Percentiles rank a stretch among this genome's conserved stretches.
Conservation (phyloP, 1,140 invertebrate genomes). For the Anadara kagoshimensis region DNA sequence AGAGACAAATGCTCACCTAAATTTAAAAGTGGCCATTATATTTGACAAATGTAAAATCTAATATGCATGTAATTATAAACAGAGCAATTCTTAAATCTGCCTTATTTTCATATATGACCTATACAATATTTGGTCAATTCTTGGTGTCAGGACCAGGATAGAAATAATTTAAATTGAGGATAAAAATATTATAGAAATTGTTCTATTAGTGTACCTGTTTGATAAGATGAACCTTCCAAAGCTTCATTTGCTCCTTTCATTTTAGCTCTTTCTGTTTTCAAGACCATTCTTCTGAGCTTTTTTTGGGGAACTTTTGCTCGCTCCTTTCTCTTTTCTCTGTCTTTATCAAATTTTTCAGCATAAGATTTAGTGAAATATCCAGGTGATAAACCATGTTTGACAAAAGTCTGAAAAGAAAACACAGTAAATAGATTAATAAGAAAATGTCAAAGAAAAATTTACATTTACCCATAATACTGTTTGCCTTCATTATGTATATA, state of each 20-base stretch:
- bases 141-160: no score
- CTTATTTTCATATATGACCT: no score
- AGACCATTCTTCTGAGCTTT: slow-evolving; percentile 22
- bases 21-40: no score
- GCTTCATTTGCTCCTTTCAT: slow-evolving; percentile 29
- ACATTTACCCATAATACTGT: background rate
- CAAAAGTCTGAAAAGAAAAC: slow-evolving; percentile 16
- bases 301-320: slow-evolving; percentile 6
- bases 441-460: background rate
- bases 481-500: background rate
- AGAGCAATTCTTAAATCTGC: no score
- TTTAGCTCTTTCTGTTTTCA: slow-evolving; percentile 31
- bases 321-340: slow-evolving; percentile 19
- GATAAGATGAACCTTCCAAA: slow-evolving; percentile 29
- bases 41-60: no score
- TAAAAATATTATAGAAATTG: no score
- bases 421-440: background rate
- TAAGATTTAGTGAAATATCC: slow-evolving; percentile 21
- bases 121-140: no score
- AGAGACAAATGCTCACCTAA: no score
- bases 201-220: no score
- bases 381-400: slow-evolving; percentile 29
- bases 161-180: no score
- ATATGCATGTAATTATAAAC: no score
- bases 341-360: slow-evolving; percentile 20